Conservation (phyloP, 1,140 invertebrate species). For the Papilio glaucus region DNA sequence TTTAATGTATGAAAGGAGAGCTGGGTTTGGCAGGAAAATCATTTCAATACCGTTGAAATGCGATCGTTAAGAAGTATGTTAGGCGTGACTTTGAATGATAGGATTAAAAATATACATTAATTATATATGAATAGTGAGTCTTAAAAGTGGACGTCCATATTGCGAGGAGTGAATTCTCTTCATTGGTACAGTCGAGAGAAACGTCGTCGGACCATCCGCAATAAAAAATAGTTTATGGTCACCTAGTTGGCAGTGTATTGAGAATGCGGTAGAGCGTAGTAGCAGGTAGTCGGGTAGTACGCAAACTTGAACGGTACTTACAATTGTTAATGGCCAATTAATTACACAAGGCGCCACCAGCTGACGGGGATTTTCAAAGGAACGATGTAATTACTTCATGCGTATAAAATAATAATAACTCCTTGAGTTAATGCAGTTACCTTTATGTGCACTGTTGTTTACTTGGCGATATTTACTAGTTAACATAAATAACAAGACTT, state of each 20-base stretch:
- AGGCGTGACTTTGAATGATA: too few relatives aligned
- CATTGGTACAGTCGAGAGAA: too few relatives aligned
- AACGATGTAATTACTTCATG: slow-evolving; percentile 64
- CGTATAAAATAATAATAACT: slow-evolving; percentile 66
- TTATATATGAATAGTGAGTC: too few relatives aligned
- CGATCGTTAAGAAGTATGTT: too few relatives aligned
- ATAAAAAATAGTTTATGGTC: not conserved
- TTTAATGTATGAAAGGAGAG: too few relatives aligned
- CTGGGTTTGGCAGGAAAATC: too few relatives aligned
- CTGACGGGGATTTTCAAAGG: slow-evolving; percentile 52
- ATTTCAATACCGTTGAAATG: too few relatives aligned
- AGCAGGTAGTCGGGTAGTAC: not conserved
- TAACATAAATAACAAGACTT: not conserved
- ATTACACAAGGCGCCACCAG: slow-evolving; percentile 55
- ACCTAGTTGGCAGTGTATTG: not conserved
- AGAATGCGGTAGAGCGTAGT: slow-evolving; percentile 16
- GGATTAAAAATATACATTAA: too few relatives aligned
- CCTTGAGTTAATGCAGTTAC: slow-evolving; percentile 46
- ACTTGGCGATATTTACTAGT: slow-evolving; percentile 21
- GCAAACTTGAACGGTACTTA: not conserved
- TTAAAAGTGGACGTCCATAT: too few relatives aligned
- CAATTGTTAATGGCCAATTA: slow-evolving; percentile 59
- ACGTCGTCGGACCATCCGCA: too few relatives aligned
- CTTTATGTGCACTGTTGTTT: slow-evolving; percentile 36
- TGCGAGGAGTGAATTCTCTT: too few relatives aligned